These are phyloP conservation scores for Euglossa dilemma DNA, from an alignment of 1,140 invertebrate genomes.

Conservation along the genomic window DNA sequence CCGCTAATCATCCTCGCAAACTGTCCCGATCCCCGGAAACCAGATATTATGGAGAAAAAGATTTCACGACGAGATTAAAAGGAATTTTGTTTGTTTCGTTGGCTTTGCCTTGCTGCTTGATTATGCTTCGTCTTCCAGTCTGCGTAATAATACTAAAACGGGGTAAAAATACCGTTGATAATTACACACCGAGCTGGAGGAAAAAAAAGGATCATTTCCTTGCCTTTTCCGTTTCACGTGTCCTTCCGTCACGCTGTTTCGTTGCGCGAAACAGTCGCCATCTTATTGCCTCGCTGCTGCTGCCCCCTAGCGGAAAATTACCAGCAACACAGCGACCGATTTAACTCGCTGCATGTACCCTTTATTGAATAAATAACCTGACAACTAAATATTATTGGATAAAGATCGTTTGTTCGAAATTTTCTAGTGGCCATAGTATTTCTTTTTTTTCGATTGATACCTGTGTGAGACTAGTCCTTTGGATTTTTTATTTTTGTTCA, in stretches of 20 bases:
- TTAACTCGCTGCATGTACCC: background rate
- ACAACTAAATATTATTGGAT: too few relatives aligned
- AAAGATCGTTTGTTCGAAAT: constrained; percentile 24
- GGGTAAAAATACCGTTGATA: constrained; percentile 18
- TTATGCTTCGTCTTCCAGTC: background rate
- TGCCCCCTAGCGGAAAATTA: constrained; percentile 26
- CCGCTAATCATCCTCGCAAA: constrained; percentile 21
- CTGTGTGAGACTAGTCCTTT: too few relatives aligned
- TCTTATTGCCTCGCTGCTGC: background rate
- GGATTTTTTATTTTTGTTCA: background rate
- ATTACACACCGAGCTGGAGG: background rate
- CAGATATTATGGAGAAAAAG: background rate
- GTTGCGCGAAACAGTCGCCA: background rate
- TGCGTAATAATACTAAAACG: too few relatives aligned
- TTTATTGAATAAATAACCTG: constrained; percentile 11
- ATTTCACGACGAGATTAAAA: constrained; percentile 35
- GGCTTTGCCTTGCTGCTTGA: background rate
- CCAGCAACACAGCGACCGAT: background rate
- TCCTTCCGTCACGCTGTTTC: background rate
- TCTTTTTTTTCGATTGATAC: background rate
- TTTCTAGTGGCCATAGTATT: background rate
- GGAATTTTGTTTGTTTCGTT: background rate
- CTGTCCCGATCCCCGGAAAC: background rate
- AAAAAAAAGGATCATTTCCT: background rate
- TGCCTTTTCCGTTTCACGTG: background rate